phyloP scores from a whole-genome alignment of 1,140 invertebrate species.

The Macrosteles quadrilineatus region DNA sequence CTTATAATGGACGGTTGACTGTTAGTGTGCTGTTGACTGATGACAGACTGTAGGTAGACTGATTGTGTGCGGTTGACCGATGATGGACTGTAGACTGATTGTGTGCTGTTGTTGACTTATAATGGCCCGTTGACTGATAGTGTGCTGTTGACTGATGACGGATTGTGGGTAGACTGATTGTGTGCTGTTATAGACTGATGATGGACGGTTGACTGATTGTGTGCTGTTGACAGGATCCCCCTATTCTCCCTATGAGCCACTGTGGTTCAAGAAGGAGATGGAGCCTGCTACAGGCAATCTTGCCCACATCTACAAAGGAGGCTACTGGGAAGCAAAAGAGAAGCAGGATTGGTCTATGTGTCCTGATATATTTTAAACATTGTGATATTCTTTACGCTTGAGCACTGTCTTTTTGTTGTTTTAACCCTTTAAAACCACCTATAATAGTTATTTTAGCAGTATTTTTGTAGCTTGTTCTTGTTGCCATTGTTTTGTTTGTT shows the following conservation, averaged over 20 bases:
- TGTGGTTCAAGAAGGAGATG: slow-evolving; percentile 88
- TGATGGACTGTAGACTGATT: too few relatives aligned
- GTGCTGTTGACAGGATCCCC: slow-evolving; percentile 75
- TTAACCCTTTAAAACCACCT: neutral
- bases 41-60: too few relatives aligned
- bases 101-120: too few relatives aligned
- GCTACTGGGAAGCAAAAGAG: slow-evolving; percentile 93
- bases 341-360: slow-evolving; percentile 87
- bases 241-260: slow-evolving; percentile 75
- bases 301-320: slow-evolving; percentile 82
- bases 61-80: too few relatives aligned
- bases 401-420: neutral
- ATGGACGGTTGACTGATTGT: too few relatives aligned
- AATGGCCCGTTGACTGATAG: too few relatives aligned
- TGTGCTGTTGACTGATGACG: too few relatives aligned
- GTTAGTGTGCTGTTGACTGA: too few relatives aligned
- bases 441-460: slow-evolving; percentile 6
- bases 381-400: neutral
- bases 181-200: too few relatives aligned
- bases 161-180: too few relatives aligned
- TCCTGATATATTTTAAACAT: slow-evolving; percentile 80
- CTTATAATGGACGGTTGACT: too few relatives aligned
- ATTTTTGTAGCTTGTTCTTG: slow-evolving; percentile 9
- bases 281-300: slow-evolving; percentile 78
- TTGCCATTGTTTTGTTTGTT: slow-evolving; percentile 12